Percentiles rank a stretch among this genome's conserved stretches.
phyloP scores from a whole-genome alignment of 1,140 invertebrate genomes.

The Ectropis grisescens region DNA sequence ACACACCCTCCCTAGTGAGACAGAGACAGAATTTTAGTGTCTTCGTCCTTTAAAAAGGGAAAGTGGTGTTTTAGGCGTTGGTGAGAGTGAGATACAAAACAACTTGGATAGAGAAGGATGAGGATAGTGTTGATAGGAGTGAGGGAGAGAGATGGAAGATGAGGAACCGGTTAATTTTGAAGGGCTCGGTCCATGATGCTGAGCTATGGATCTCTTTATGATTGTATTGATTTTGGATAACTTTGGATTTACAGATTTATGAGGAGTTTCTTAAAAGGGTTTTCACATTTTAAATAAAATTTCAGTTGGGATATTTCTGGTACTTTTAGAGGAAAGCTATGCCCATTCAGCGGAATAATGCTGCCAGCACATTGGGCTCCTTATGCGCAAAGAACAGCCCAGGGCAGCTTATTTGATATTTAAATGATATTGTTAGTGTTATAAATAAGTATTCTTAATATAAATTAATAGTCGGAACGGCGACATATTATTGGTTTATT shows the following conservation, averaged over 20 bases:
- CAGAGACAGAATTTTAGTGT: conserved; percentile 27
- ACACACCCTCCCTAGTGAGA: conserved; percentile 8
- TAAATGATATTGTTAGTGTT: too few species aligned
- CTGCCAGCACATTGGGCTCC: too few species aligned
- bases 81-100: conserved; percentile 67
- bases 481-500: too few species aligned
- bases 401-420: too few species aligned
- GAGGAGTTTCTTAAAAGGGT: too few species aligned
- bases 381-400: too few species aligned
- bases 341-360: too few species aligned
- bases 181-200: conserved; percentile 58
- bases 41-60: conserved; percentile 69
- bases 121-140: conserved; percentile 6
- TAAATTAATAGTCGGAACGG: too few species aligned
- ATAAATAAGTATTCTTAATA: too few species aligned
- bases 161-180: conserved; percentile 64
- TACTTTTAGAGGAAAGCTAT: too few species aligned
- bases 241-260: conserved; percentile 4
- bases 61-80: conserved; percentile 55
- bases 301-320: too few species aligned
- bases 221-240: conserved; percentile 35
- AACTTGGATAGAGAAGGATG: conserved; percentile 43
- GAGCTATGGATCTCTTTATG: conserved; percentile 39
- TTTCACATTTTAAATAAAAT: too few species aligned
- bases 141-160: conserved; percentile 23